These are phyloP conservation scores for Smutsia gigantea DNA, from an alignment of 2,797 vertebrate genomes.

Conservation along the genomic window DNA sequence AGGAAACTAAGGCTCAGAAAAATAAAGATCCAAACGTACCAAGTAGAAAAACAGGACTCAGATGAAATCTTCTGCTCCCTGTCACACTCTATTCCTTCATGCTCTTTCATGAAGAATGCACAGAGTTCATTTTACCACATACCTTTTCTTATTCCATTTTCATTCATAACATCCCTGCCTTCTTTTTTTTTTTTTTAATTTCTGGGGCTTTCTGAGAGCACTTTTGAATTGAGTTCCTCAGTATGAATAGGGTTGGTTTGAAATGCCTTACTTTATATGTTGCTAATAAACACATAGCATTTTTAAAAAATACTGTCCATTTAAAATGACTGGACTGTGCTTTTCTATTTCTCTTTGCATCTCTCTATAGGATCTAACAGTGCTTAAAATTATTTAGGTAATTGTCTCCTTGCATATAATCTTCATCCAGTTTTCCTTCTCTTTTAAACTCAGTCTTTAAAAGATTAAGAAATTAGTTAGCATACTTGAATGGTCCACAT, in stretches of 20 bases:
- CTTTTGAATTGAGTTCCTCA: neutral
- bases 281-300: neutral
- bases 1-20: neutral
- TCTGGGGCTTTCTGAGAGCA: neutral
- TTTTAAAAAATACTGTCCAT: neutral
- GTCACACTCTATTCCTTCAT: too few relatives aligned
- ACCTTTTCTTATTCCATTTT: neutral
- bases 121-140: fast-evolving
- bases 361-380: neutral
- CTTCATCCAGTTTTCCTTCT: neutral
- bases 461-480: neutral
- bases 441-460: neutral
- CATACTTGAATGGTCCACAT: neutral
- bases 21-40: neutral
- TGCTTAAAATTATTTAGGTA: neutral
- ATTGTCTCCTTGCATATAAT: neutral
- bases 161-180: neutral
- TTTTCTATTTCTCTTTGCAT: neutral
- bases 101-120: too few relatives aligned
- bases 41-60: neutral
- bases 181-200: neutral
- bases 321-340: neutral
- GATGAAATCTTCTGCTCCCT: fast-evolving
- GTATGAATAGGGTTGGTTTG: neutral
- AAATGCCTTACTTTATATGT: neutral